A percentile compares a stretch with the other conserved stretches of the same genome.
Conservation (phyloP, 2,888 invertebrate species). For the Drosophila peninsularis region DNA sequence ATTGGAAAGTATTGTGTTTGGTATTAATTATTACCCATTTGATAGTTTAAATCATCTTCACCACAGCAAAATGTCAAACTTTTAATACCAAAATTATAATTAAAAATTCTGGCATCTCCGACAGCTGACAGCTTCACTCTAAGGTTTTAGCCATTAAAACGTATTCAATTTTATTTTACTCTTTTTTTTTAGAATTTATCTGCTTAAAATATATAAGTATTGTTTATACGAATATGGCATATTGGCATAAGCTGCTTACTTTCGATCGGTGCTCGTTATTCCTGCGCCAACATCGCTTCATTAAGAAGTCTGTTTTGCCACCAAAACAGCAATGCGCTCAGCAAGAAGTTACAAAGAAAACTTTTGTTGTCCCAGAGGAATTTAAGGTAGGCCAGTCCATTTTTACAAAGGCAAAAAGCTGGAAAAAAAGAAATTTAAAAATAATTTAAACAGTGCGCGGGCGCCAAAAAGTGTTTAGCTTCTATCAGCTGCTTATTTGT, state of each 20-base stretch:
- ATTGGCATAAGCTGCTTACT: background rate
- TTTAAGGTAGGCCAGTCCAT: background rate
- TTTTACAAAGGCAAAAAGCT: background rate
- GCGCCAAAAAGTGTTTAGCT: background rate
- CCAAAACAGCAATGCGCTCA: background rate
- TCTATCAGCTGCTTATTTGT: conserved; percentile 30
- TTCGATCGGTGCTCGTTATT: background rate
- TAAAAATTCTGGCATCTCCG: conserved; percentile 29
- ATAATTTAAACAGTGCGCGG: conserved; percentile 12
- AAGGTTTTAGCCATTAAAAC: background rate
- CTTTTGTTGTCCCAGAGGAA: background rate
- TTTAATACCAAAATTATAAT: conserved; percentile 14
- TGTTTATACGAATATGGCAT: background rate
- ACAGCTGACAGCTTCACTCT: conserved; percentile 18
- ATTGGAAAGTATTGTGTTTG: background rate
- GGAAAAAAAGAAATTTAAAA: background rate
- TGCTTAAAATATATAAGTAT: background rate
- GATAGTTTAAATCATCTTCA: background rate
- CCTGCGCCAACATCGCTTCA: background rate
- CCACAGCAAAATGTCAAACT: background rate
- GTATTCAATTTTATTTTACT: background rate
- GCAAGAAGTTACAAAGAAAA: background rate
- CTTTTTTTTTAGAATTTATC: background rate
- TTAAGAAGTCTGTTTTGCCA: background rate
- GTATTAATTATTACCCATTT: background rate